These are phyloP conservation scores for Rafetus swinhoei DNA, from an alignment of 2,113 vertebrate genomes.

Conservation along the genomic window DNA sequence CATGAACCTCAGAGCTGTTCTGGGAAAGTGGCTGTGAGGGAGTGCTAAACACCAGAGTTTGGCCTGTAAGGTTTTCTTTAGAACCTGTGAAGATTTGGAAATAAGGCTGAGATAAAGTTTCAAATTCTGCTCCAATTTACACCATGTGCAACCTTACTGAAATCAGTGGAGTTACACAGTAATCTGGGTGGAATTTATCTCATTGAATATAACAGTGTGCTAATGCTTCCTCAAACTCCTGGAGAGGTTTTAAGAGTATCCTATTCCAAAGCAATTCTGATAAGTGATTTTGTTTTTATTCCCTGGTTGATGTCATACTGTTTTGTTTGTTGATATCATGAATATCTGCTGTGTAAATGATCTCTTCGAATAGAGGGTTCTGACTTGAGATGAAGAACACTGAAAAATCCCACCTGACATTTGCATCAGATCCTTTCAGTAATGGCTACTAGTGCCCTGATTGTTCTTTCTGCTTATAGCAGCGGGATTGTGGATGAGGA, in stretches of 20 bases:
- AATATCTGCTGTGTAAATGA: rapidly evolving
- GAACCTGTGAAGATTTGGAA: background rate
- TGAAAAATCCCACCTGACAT: background rate
- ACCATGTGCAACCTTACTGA: background rate
- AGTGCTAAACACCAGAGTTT: background rate
- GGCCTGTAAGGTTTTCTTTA: background rate
- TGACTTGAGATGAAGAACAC: background rate
- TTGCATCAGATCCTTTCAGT: background rate
- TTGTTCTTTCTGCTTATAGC: background rate
- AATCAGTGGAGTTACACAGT: rapidly evolving
- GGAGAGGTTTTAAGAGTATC: background rate
- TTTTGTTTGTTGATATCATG: background rate
- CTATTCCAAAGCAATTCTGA: background rate
- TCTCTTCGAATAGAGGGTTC: rapidly evolving
- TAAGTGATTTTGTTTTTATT: background rate
- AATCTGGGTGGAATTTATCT: background rate
- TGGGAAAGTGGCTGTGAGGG: rapidly evolving
- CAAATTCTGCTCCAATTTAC: background rate
- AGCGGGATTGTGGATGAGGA: background rate
- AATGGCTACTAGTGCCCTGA: background rate
- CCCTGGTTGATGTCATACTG: background rate
- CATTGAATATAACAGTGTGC: background rate
- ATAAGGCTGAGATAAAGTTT: background rate
- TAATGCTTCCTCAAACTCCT: background rate
- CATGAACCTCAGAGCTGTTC: background rate